These are phyloP conservation scores for Drosophila testacea DNA, from an alignment of 2,888 invertebrate genomes.

Conservation along the genomic window DNA sequence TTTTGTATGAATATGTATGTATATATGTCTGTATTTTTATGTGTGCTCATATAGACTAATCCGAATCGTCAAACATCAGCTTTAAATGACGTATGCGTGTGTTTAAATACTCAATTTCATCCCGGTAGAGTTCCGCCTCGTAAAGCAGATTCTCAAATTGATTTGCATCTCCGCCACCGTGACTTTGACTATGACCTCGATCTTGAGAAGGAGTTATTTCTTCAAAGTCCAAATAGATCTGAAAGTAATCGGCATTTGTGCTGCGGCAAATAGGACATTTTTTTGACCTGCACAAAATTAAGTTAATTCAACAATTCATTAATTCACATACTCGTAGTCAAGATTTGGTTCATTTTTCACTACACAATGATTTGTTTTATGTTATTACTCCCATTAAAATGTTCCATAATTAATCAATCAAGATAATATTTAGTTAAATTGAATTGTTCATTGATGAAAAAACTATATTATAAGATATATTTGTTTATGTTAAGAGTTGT, in stretches of 20 bases:
- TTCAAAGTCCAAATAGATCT: conserved; percentile 68
- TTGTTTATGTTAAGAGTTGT: no score
- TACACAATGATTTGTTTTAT: no score
- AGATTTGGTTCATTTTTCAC: no score
- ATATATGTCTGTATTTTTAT: background rate
- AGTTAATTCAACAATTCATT: background rate
- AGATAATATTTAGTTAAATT: no score
- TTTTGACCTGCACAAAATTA: conserved; percentile 46
- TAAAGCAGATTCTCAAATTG: conserved; percentile 5
- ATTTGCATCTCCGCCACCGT: background rate
- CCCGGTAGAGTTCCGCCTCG: background rate
- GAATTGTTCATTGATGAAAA: no score
- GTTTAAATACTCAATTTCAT: conserved; percentile 13
- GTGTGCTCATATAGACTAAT: background rate
- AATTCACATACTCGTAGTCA: no score
- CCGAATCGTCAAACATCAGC: conserved; percentile 3
- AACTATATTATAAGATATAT: no score
- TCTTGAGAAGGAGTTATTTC: conserved; percentile 25
- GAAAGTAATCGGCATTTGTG: conserved; percentile 33
- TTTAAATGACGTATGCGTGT: background rate
- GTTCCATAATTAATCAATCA: no score
- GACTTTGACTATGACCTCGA: background rate
- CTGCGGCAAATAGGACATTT: conserved; percentile 71
- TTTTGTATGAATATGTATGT: background rate
- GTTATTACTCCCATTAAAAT: no score